These are phyloP conservation scores for Cyphomyrus plagiostoma DNA, from an alignment of 2,113 vertebrate species.

Conservation along the genomic window DNA sequence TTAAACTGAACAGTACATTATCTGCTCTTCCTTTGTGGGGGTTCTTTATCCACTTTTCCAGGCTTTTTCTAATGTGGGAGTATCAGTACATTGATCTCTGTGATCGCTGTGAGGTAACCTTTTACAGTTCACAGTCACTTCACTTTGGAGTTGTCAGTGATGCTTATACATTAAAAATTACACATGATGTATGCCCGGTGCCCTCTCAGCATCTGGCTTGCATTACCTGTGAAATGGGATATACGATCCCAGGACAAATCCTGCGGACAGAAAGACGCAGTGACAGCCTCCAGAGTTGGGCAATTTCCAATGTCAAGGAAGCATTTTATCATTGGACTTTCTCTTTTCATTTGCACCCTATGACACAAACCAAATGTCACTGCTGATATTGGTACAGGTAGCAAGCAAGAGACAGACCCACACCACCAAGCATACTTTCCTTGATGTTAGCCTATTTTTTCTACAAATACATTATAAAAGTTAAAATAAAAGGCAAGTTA, in stretches of 20 bases:
- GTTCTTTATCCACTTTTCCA: background rate
- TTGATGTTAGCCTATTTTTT: background rate
- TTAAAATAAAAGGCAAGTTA: slow-evolving; percentile 23
- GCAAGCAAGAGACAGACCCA: background rate
- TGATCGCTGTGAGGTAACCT: slow-evolving; percentile 22
- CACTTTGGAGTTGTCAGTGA: slow-evolving; percentile 10
- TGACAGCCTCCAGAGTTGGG: background rate
- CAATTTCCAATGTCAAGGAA: background rate
- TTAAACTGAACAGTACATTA: background rate
- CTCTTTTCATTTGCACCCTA: background rate
- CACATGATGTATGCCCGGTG: slow-evolving; percentile 20
- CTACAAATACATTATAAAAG: background rate
- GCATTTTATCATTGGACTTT: background rate
- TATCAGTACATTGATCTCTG: slow-evolving; percentile 30
- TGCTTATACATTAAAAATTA: background rate
- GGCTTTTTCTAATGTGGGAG: slow-evolving; percentile 23
- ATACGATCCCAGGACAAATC: background rate
- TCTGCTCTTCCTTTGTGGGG: slow-evolving; percentile 16
- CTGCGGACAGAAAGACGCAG: background rate
- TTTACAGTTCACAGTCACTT: slow-evolving; percentile 19
- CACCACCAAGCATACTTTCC: background rate
- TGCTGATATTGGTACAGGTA: background rate
- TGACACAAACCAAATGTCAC: slow-evolving; percentile 10
- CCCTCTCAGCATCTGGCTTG: slow-evolving; percentile 18
- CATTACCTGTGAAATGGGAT: slow-evolving; percentile 17